These are phyloP conservation scores for Crypturellus tataupa DNA, from an alignment of 2,797 vertebrate genomes.

Conservation along the genomic window DNA sequence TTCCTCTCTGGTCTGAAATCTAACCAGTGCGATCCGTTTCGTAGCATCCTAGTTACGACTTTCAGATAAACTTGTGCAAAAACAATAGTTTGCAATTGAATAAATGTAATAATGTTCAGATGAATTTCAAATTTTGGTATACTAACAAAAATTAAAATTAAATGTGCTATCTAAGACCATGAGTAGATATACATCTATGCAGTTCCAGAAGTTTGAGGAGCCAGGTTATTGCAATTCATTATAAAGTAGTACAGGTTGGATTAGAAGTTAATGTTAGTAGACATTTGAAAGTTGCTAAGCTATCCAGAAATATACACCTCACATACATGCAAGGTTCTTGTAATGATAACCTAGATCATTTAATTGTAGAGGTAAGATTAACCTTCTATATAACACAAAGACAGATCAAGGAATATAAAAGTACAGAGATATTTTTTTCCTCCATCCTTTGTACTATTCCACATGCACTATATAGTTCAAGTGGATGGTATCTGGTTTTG, in stretches of 20 bases:
- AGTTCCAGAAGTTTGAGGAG: not conserved
- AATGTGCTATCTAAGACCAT: not conserved
- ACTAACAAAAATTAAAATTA: not conserved
- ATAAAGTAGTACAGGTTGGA: not conserved
- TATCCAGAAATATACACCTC: not conserved
- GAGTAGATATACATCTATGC: not conserved
- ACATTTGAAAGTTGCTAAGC: not conserved
- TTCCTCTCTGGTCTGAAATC: not conserved
- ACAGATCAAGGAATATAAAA: not conserved
- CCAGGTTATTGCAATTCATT: not conserved
- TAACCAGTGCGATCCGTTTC: not conserved
- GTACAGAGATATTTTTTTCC: not conserved
- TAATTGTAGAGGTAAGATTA: not conserved
- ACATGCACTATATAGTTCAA: not conserved
- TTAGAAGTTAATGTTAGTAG: not conserved
- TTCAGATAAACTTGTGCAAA: not conserved
- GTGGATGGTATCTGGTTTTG: not conserved
- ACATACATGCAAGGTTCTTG: not conserved
- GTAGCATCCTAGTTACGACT: not conserved
- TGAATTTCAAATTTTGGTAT: not conserved
- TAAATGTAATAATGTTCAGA: not conserved
- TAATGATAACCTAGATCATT: not conserved
- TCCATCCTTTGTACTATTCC: not conserved
- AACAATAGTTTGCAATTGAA: not conserved
- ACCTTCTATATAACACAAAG: not conserved